Evolutionary conservation across 2,888 invertebrate species (phyloP).

Genomic region (Globia sparganii): DNA sequence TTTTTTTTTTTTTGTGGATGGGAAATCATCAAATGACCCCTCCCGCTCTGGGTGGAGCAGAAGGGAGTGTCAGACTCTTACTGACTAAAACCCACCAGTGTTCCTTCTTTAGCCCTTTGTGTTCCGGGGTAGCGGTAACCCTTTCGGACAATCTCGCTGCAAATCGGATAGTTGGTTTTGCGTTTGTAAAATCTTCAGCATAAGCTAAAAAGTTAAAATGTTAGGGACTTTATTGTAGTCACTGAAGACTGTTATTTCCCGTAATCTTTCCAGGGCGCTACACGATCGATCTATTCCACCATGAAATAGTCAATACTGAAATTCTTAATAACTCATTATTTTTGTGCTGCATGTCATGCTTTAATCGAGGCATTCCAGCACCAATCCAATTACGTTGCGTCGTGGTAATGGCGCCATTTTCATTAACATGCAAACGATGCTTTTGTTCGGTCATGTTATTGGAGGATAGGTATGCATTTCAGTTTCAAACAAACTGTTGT

Average conservation of each 20-base stretch:
- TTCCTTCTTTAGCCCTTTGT: too few species aligned
- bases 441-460: constrained; percentile 30
- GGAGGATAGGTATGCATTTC: constrained; percentile 9
- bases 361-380: constrained; percentile 1
- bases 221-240: background rate
- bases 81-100: too few species aligned
- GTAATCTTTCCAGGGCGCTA: background rate
- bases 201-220: background rate
- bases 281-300: too few species aligned
- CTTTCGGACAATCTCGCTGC: too few species aligned
- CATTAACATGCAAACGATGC: constrained; percentile 43
- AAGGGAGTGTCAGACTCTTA: too few species aligned
- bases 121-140: too few species aligned
- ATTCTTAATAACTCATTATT: constrained; percentile 9
- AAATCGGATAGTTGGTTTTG: background rate
- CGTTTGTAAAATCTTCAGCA: background rate
- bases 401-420: constrained; percentile 24
- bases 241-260: background rate
- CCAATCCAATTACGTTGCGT: constrained; percentile 17
- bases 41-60: too few species aligned
- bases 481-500: constrained; percentile 24
- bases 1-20: too few species aligned
- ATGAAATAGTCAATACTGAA: background rate
- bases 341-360: background rate
- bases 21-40: too few species aligned